Percentiles rank a stretch among this genome's conserved stretches.
phyloP scores from a whole-genome alignment of 2,113 vertebrate species.

The Colinus virginianus region DNA sequence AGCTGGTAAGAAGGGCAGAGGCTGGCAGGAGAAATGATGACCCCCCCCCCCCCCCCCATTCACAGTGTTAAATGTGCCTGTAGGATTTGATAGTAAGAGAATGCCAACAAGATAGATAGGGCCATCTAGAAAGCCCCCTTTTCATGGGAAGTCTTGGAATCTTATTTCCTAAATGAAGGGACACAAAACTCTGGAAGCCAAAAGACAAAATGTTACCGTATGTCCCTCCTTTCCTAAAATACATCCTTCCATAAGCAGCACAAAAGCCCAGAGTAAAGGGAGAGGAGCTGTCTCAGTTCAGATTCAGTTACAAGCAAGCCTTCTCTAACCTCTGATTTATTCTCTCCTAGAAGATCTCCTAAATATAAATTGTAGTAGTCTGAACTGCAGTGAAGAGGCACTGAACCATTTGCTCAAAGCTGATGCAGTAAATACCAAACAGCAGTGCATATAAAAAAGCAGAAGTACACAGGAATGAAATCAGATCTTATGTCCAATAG shows the following conservation, averaged over 20 bases:
- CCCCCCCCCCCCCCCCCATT: background rate
- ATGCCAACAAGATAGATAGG: background rate
- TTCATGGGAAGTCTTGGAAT: background rate
- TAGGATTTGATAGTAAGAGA: background rate
- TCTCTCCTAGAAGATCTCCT: background rate
- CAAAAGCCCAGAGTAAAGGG: background rate
- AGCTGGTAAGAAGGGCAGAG: background rate
- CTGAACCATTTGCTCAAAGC: background rate
- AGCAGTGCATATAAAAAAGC: background rate
- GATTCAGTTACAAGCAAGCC: background rate
- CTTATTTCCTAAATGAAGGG: background rate
- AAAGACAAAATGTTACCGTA: background rate
- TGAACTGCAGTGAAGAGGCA: background rate
- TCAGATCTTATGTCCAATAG: slow-evolving; percentile 18
- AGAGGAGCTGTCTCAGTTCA: background rate
- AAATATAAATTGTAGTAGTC: background rate
- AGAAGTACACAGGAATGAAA: background rate
- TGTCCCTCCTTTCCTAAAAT: background rate
- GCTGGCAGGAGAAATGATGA: background rate
- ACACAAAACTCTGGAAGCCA: background rate
- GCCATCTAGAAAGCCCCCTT: background rate
- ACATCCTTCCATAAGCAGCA: background rate
- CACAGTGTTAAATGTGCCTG: rapidly evolving
- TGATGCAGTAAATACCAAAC: background rate
- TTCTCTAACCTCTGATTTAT: background rate